phyloP scores from a whole-genome alignment of 2,797 vertebrate species.

The Eidolon dupreanum region DNA sequence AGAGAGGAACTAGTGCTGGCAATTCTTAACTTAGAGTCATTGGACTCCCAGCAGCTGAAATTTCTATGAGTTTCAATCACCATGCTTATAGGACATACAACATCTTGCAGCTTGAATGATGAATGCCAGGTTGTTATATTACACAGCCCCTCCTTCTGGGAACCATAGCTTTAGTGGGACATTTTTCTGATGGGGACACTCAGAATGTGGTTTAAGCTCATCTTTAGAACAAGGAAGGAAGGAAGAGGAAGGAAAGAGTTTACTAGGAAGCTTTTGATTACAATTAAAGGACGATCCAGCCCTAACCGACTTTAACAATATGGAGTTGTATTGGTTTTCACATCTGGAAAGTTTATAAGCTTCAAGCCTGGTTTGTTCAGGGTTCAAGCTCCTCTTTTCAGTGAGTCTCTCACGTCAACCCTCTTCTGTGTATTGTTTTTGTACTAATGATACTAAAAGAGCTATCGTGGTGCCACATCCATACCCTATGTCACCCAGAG shows the following conservation, averaged over 20 bases:
- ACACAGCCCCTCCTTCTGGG: background rate
- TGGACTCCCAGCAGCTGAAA: background rate
- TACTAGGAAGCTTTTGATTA: background rate
- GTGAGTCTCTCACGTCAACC: background rate
- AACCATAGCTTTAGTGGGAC: background rate
- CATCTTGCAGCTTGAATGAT: background rate
- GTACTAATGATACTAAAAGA: background rate
- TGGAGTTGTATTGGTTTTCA: background rate
- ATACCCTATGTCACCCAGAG: background rate
- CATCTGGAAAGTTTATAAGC: background rate
- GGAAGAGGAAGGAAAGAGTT: background rate
- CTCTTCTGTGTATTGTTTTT: background rate
- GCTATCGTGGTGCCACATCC: background rate
- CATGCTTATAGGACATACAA: background rate
- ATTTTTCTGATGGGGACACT: background rate
- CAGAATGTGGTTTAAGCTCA: background rate
- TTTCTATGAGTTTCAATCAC: background rate
- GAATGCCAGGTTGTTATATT: background rate
- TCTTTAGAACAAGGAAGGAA: conserved; percentile 2
- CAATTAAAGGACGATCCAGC: background rate
- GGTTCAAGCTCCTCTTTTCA: background rate
- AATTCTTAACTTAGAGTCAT: background rate
- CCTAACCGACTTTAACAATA: background rate
- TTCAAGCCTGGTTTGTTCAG: background rate
- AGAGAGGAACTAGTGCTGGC: background rate